phyloP scores from a whole-genome alignment of 2,113 vertebrate species.

The Phainopepla nitens region DNA sequence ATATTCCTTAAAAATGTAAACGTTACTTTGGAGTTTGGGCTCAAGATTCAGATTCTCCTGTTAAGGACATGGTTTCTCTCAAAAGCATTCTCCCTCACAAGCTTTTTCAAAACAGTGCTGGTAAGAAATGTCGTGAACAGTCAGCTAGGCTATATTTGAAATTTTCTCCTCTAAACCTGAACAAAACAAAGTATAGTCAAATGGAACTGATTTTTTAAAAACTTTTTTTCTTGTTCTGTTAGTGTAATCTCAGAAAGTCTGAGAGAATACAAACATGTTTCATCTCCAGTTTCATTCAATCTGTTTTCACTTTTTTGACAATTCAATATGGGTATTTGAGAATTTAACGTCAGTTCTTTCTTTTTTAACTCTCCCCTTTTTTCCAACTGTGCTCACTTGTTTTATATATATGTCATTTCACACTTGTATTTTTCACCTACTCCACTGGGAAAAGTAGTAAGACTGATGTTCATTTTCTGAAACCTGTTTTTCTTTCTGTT shows the following conservation, averaged over 20 bases:
- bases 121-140: not conserved
- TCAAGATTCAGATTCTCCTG: not conserved
- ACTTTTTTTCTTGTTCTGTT: not conserved
- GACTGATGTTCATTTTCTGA: not conserved
- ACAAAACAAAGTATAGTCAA: not conserved
- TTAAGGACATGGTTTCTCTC: not conserved
- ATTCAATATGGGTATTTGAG: not conserved
- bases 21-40: not conserved
- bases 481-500: not conserved
- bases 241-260: not conserved
- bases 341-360: not conserved
- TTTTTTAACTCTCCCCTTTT: not conserved
- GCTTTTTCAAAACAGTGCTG: not conserved
- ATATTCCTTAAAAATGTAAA: not conserved
- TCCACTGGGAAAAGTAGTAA: not conserved
- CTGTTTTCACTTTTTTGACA: not conserved
- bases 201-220: not conserved
- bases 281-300: not conserved
- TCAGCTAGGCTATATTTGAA: not conserved
- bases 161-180: not conserved
- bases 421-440: not conserved
- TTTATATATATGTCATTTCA: not conserved
- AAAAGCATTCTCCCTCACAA: not conserved
- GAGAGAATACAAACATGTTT: not conserved
- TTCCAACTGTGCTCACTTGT: not conserved